Percentiles rank a stretch among this genome's conserved stretches.
phyloP scores from a whole-genome alignment of 2,113 vertebrate species.

The Brachypodius melanocephalos region DNA sequence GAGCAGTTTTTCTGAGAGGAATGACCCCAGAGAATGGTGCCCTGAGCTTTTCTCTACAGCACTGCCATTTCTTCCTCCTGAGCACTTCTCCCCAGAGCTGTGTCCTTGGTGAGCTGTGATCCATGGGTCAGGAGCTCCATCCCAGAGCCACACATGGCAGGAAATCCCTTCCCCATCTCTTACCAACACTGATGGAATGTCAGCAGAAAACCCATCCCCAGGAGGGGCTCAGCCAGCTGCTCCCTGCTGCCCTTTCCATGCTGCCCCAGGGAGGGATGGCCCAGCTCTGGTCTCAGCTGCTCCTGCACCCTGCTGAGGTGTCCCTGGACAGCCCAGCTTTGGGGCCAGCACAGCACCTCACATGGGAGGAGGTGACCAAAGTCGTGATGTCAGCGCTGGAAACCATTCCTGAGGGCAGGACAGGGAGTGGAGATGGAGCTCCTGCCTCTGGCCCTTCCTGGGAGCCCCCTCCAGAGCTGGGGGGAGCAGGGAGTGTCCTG shows the following conservation, averaged over 20 bases:
- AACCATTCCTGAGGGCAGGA: neutral
- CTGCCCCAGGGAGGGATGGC: neutral
- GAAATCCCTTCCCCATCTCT: neutral
- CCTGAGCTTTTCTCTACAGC: neutral
- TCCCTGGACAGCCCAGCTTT: neutral
- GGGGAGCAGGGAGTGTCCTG: neutral
- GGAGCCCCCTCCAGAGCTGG: neutral
- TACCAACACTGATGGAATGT: neutral
- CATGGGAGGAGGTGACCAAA: neutral
- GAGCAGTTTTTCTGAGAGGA: neutral
- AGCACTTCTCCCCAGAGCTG: neutral
- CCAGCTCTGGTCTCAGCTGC: neutral
- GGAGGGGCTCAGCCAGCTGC: neutral
- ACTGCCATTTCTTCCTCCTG: neutral
- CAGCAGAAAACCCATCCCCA: neutral
- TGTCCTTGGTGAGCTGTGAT: neutral
- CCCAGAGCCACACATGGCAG: neutral
- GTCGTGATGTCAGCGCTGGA: fast-evolving
- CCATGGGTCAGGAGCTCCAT: neutral
- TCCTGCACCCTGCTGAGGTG: fast-evolving
- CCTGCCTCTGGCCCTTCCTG: neutral
- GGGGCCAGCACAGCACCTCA: neutral
- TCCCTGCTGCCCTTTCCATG: neutral
- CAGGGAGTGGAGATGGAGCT: neutral
- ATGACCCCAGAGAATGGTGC: neutral